A percentile compares a stretch with the other conserved stretches of the same genome.
Evolutionary conservation across 2,888 invertebrate species (phyloP).

Genomic region (Gisinianus flammeolus): DNA sequence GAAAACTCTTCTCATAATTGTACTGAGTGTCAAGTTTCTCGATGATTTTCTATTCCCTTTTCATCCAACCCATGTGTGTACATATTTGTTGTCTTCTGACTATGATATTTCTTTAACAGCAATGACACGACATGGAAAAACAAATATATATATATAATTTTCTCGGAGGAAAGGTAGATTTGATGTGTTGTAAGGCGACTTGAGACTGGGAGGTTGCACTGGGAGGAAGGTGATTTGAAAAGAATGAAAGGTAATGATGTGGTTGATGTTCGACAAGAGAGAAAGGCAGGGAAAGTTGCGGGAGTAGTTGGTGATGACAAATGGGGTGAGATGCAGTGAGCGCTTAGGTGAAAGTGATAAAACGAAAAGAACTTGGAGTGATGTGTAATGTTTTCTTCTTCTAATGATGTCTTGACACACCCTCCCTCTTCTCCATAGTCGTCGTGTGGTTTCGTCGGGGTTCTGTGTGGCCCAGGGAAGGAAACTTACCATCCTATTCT

Average conservation of each 20-base stretch:
- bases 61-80: too few species aligned
- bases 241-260: constrained; percentile 9
- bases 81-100: too few species aligned
- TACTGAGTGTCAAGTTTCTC: too few species aligned
- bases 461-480: neutral
- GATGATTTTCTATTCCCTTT: too few species aligned
- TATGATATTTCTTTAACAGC: neutral
- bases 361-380: constrained; percentile 46
- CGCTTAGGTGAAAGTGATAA: constrained; percentile 50
- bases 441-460: neutral
- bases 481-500: neutral
- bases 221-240: constrained; percentile 10
- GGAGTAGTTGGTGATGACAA: constrained; percentile 42
- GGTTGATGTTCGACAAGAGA: constrained; percentile 16
- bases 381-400: constrained; percentile 48
- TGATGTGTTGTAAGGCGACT: neutral
- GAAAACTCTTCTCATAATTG: too few species aligned
- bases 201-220: neutral
- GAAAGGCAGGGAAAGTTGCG: constrained; percentile 15
- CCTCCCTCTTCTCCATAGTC: neutral
- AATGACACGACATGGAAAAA: neutral
- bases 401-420: constrained; percentile 46
- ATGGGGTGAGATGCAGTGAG: constrained; percentile 44
- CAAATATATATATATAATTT: too few species aligned
- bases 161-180: constrained; percentile 4